Base-by-base conservation (phyloP, 2,888 invertebrate genomes). In the Dasysyrphus albostriatus region DNA sequence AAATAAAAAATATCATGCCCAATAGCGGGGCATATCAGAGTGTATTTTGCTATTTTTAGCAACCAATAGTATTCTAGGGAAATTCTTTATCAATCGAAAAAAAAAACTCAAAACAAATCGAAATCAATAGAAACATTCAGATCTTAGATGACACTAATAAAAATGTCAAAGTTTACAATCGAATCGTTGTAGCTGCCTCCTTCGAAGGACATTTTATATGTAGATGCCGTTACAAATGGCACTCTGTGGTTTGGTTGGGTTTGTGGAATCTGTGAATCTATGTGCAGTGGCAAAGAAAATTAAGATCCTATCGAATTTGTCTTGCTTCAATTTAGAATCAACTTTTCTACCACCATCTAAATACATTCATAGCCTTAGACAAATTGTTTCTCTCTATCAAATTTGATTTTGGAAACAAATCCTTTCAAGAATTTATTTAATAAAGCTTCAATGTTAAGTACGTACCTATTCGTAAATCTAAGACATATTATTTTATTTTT, bases 111-210 rank as follows among this genome's bases (percentile, higher is more conserved):
- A 47, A 49, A 67, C 19, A 56, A 37, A 73, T 69, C 12, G 69
- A 81, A 69, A 81, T 75, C 70, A 56, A 81, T 70, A 70, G 37
- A 49, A 56, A 16, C 32, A 42, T 42, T 56, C 44, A 61, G 54
- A 47, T 39, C 29, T 56, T 39, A 61, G 61, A 56, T 32, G 56
- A 47, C 32, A 56, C 29, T 29, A 24, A 61, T 42, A 63, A 56
- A 75, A 61, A 81, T 47, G 70, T 76, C 81, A 79, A 79, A 47
- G 78, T 29, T 42, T 39, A 82, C 42, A 81, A 63, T 39, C 47
- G 29, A 74, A 49, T 74, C 10, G 34, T 59, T 59, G 5, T n/a
- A n/a, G n/a, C 12, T 44, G 54, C 24, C 49, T 32, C 34, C 9
- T 19, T 42, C 39, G 69, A 83, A 75, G 74, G 69, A 72, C 70